Evolutionary conservation across 2,797 vertebrate genomes (phyloP), one percentile per base, ranked within the genome.

Genomic region (Sebastes steindachneri): DNA sequence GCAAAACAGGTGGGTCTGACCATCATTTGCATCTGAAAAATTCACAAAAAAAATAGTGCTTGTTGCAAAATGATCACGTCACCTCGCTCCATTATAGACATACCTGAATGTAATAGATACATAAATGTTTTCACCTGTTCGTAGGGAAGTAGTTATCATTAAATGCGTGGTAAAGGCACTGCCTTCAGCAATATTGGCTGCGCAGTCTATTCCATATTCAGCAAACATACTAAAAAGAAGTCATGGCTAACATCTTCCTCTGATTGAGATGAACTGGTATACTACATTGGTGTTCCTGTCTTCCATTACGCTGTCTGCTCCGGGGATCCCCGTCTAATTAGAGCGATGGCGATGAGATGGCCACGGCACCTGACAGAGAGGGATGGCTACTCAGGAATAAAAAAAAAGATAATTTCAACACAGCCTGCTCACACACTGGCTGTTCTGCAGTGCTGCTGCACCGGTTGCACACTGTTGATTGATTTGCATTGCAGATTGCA

Each of bases 401-500:
- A 71, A 83, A 78, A 84, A 75, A 60, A 70, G 86, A 94, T 84
- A 19, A 82, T 90, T 92, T 90, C 83, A 88, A 68, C 85, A 78
- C 65, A 26, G 88, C 75, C 79, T 85, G 86, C 75, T 85, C 80
- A 77, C 75, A 86, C 83, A 69, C 76, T 37, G 77, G 77, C 82
- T 75, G 82, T 64, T 78, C 81, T 85, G 79, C 85, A 55, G 78
- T 54, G 79, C 79, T 71, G 64, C 84, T 80, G 83, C 72, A 62
- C 69, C 10, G 80, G 75, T 86, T 71, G 41, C 79, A 78, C 85
- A 65, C 70, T 65, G 80, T 53, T 89, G 88, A 94, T 89, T 92
- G 91, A 95, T 94, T 91, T 93, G 92, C 87, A 91, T 93, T 90
- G 90, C 89, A 92, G 90, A 94, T 88, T 86, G 77, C 41, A 72